Evolutionary conservation across 2,888 invertebrate genomes (phyloP).

Genomic region (Mycalesis mineus): DNA sequence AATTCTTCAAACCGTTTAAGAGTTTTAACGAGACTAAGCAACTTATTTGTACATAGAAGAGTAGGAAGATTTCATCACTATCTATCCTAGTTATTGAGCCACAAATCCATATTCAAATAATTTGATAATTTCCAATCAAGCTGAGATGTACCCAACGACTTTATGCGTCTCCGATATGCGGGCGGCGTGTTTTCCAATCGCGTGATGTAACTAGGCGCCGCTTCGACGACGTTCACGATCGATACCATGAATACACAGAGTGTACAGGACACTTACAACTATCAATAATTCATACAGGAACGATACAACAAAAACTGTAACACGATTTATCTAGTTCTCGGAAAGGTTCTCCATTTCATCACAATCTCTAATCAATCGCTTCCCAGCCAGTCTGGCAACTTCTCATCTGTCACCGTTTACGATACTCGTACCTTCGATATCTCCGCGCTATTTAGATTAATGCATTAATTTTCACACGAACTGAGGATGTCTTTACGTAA

Average conservation of each 20-base stretch:
- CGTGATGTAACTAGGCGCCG: conserved; percentile 72
- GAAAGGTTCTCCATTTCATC: conserved; percentile 21
- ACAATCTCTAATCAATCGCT: conserved; percentile 19
- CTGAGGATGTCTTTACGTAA: conserved; percentile 24
- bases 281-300: conserved; percentile 40
- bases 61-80: no score
- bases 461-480: conserved; percentile 19
- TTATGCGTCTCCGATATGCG: conserved; percentile 24
- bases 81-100: no score
- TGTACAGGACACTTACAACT: conserved; percentile 33
- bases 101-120: background rate
- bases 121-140: conserved; percentile 48
- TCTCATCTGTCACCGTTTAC: conserved; percentile 11
- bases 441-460: conserved; percentile 15
- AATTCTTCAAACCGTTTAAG: no score
- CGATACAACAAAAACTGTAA: conserved; percentile 32
- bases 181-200: conserved; percentile 66
- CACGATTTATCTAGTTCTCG: conserved; percentile 21
- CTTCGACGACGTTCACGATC: conserved; percentile 44
- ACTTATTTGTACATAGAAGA: no score
- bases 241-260: conserved; percentile 38
- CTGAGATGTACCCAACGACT: background rate
- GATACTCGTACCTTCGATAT: conserved; percentile 1
- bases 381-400: conserved; percentile 9
- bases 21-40: no score